Percentiles rank a stretch among this genome's conserved stretches.
Evolutionary conservation across 2,113 vertebrate genomes (phyloP).

Genomic region (Paradisaea rubra): DNA sequence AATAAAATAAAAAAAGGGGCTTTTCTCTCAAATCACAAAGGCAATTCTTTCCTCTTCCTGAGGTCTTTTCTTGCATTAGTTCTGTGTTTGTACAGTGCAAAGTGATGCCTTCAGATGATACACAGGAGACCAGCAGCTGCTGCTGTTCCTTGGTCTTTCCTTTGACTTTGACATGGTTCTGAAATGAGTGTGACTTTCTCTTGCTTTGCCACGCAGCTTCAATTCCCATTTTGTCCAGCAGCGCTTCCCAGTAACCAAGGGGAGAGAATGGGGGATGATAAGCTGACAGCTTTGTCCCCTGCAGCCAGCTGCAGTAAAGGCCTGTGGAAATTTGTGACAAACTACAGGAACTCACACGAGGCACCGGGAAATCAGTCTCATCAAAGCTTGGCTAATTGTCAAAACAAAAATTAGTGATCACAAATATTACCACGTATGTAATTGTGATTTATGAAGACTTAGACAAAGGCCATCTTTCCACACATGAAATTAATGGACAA

Average conservation of each 20-base stretch:
- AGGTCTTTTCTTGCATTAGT: not conserved
- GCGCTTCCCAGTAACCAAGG: not conserved
- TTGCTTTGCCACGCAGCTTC: not conserved
- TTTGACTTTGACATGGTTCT: slow-evolving; percentile 23
- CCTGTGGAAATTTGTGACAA: not conserved
- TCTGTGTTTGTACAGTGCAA: slow-evolving; percentile 24
- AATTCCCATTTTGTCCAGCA: slow-evolving; percentile 38
- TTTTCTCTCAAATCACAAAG: not conserved
- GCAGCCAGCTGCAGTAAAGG: not conserved
- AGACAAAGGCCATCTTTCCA: not conserved
- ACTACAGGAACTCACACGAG: not conserved
- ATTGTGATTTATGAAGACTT: not conserved
- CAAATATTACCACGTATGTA: not conserved
- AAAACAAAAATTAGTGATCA: not conserved
- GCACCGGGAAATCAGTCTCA: not conserved
- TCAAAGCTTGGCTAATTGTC: not conserved
- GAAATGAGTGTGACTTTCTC: slow-evolving; percentile 36
- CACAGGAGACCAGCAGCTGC: slow-evolving; percentile 25
- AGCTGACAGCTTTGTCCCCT: slow-evolving; percentile 15
- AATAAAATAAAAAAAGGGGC: slow-evolving; percentile 50
- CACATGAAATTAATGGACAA: not conserved
- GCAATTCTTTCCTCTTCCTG: not conserved
- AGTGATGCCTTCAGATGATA: not conserved
- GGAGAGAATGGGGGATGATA: not conserved
- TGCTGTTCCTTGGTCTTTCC: not conserved